Percentiles rank a stretch among this genome's conserved stretches.
Conservation (phyloP, 2,888 invertebrate genomes). For the Ochropacha duplaris region DNA sequence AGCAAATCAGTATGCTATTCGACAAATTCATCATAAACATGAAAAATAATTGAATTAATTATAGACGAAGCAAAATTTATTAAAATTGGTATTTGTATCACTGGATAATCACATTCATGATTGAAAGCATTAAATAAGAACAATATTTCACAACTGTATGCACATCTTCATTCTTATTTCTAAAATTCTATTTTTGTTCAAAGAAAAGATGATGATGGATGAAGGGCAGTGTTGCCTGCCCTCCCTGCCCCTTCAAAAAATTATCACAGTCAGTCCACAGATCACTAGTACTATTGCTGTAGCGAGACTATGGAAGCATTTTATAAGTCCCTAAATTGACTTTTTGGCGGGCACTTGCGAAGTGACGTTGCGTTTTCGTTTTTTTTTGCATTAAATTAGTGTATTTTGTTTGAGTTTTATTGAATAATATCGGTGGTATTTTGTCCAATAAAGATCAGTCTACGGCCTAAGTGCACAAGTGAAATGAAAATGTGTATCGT, state of each 20-base stretch:
- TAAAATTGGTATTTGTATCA: slow-evolving; percentile 29
- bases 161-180: slow-evolving; percentile 30
- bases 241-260: not conserved
- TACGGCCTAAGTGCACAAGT: too few relatives aligned
- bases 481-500: too few relatives aligned
- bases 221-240: slow-evolving; percentile 12
- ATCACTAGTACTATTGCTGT: too few relatives aligned
- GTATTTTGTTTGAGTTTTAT: too few relatives aligned
- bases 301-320: too few relatives aligned
- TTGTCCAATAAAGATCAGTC: too few relatives aligned
- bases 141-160: slow-evolving; percentile 35
- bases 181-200: slow-evolving; percentile 30
- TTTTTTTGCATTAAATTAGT: too few relatives aligned
- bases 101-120: slow-evolving; percentile 31
- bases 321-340: too few relatives aligned
- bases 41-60: slow-evolving; percentile 66
- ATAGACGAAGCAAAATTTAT: slow-evolving; percentile 43
- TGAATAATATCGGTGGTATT: too few relatives aligned
- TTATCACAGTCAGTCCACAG: too few relatives aligned
- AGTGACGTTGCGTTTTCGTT: too few relatives aligned
- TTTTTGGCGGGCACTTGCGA: too few relatives aligned
- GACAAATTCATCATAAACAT: slow-evolving; percentile 69
- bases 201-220: slow-evolving; percentile 35
- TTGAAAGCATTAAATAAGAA: slow-evolving; percentile 29
- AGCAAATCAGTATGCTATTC: slow-evolving; percentile 66